Evolutionary conservation across 2,113 vertebrate genomes (phyloP), one percentile per base, ranked within the genome.

Genomic region (Cynopterus brachyotis): DNA sequence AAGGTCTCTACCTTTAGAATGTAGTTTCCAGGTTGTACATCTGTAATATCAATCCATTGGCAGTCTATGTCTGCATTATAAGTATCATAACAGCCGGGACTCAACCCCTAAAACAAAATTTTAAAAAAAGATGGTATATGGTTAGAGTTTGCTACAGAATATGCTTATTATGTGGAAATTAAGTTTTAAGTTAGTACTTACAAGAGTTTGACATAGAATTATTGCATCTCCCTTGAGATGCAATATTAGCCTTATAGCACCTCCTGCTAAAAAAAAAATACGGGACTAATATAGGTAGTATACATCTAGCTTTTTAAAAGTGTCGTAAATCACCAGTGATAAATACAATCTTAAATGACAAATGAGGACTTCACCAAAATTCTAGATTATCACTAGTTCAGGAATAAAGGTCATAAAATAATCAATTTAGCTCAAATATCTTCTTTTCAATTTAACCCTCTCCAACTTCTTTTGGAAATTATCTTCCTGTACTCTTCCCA

Each of bases 31-130:
- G 99, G 99, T 97, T 99, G 99, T 94, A 99, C 99, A 94, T 99
- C 99, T 97, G 99, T 99, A 97, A 99, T 99, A 97, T 99, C 99
- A 95, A 99, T 99, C 99, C 99, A 99, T 64, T 99, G 99, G 98
- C 99, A 99, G 97, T 99, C 99, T 96, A 99, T 99, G 97, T 99
- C 99, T 89, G 99, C 99, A 62, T 99, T 99, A 93, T 99, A 99
- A 66, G 99, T 99, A 96, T 99, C 99, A 0, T 99, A 99, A 96
- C 99, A 99, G 89, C 99, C 99, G 86, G 99, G 99, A 90, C 99
- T 99, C 98, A 99, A 97, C 59, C 99, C 99, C 99, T 99, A 96
- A 96, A 98, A 97, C 70, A 42, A 70, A 87, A 97, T 59, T 59
- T 37, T 90, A 42, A 94, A 24, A 50, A 94, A 78, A 47, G 70